Percentiles rank a stretch among this genome's conserved stretches.
Evolutionary conservation across 2,797 vertebrate species (phyloP).

Genomic region (Hydrocynus forskahlii): DNA sequence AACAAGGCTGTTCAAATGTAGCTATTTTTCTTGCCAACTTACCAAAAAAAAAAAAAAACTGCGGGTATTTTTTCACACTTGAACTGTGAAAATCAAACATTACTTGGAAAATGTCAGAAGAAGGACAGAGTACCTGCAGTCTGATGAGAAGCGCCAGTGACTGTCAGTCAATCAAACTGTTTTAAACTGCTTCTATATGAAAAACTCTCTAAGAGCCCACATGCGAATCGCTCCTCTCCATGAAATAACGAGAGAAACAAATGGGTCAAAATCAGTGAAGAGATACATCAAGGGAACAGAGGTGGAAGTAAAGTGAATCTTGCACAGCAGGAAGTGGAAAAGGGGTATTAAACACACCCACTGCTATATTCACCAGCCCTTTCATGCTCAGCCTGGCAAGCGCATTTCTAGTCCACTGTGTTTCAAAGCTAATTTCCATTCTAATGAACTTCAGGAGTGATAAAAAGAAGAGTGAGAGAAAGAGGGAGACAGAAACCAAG

Average conservation of each 20-base stretch:
- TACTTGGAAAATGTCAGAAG: neutral
- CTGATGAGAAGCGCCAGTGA: neutral
- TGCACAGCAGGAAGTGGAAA: conserved; percentile 11
- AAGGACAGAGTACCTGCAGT: neutral
- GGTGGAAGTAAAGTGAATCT: neutral
- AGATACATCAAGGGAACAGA: neutral
- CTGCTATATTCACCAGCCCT: neutral
- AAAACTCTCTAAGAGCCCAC: neutral
- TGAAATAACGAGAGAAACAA: conserved; percentile 1
- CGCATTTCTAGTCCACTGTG: conserved; percentile 18
- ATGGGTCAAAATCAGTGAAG: neutral
- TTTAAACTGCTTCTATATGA: neutral
- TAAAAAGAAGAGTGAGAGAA: conserved; percentile 14
- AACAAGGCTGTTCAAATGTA: no score
- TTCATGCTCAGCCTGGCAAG: conserved; percentile 20
- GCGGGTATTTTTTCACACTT: no score
- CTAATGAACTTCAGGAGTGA: conserved; percentile 34
- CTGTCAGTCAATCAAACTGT: neutral
- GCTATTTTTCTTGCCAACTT: no score
- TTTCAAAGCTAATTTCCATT: conserved; percentile 28
- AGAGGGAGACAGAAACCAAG: conserved; percentile 1
- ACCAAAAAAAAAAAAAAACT: no score
- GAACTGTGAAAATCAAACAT: neutral
- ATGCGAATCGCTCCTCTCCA: neutral
- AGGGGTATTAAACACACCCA: conserved; percentile 21